Percentiles rank a stretch among this genome's conserved stretches.
phyloP scores from a whole-genome alignment of 30 jellyfish, hydroid and myxozoan genomes.

The Kudoa iwatai region DNA sequence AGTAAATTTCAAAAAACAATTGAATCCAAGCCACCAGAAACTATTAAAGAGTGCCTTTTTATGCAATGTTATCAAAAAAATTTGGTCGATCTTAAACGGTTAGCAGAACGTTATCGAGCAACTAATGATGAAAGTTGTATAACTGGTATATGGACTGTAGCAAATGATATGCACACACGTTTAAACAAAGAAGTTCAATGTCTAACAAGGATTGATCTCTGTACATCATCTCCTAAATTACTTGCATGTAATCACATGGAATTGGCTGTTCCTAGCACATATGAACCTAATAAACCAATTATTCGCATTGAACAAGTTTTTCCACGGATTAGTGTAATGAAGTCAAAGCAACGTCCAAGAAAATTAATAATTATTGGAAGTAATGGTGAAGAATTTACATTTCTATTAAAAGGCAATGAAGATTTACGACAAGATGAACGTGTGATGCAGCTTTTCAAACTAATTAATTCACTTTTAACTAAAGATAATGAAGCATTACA shows the following conservation, averaged over 20 bases:
- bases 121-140: slow-evolving; percentile 7
- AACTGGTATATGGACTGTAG: slow-evolving; percentile 80
- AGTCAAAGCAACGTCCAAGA: slow-evolving; percentile 87
- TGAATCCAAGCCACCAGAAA: slow-evolving; percentile 64
- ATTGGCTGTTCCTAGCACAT: slow-evolving; percentile 88
- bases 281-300: slow-evolving; percentile 49
- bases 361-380: slow-evolving; percentile 21
- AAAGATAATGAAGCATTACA: slow-evolving; percentile 20
- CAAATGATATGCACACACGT: slow-evolving; percentile 31
- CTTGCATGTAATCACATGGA: slow-evolving; percentile 31
- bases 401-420: slow-evolving; percentile 64
- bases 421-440: slow-evolving; percentile 86
- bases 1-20: too few relatives aligned
- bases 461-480: slow-evolving; percentile 41
- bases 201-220: slow-evolving; percentile 53
- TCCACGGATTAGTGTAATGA: slow-evolving; percentile 45
- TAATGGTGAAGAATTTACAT: slow-evolving; percentile 63
- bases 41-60: slow-evolving; percentile 36
- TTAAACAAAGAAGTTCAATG: slow-evolving; percentile 1
- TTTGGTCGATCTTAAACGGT: too few relatives aligned
- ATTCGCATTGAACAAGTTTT: slow-evolving; percentile 37
- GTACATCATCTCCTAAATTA: slow-evolving; percentile 48
- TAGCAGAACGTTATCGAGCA: too few relatives aligned
- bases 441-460: slow-evolving; percentile 89
- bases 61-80: slow-evolving; percentile 5